Evolutionary conservation across 2,797 vertebrate species (phyloP).

Genomic region (Morelia viridis): DNA sequence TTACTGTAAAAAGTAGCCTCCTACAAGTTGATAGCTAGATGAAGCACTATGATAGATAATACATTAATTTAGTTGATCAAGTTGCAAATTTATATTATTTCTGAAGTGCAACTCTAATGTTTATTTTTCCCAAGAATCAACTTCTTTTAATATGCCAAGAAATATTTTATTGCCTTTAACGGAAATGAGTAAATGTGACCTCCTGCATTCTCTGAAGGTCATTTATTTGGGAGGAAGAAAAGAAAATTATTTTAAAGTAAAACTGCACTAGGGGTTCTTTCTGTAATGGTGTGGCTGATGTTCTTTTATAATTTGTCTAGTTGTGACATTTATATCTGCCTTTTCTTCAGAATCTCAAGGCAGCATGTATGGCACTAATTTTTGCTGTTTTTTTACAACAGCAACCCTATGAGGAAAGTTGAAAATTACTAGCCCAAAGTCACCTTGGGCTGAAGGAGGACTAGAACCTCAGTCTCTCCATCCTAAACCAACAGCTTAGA

Average conservation of each 20-base stretch:
- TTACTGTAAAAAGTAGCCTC: not conserved
- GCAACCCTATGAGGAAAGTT: not conserved
- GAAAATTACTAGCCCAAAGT: not conserved
- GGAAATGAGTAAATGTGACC: slow-evolving; percentile 42
- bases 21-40: not conserved
- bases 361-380: not conserved
- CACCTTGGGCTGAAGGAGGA: not conserved
- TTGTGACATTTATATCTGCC: not conserved
- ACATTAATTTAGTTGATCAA: not conserved
- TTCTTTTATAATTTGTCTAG: not conserved
- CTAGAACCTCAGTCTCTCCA: not conserved
- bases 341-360: not conserved
- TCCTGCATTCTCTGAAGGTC: slow-evolving; percentile 1
- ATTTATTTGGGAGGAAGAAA: not conserved
- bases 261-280: not conserved
- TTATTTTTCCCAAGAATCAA: not conserved
- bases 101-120: not conserved
- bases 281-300: not conserved
- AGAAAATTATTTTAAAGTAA: slow-evolving; percentile 14
- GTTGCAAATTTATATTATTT: not conserved
- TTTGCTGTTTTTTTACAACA: not conserved
- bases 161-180: not conserved
- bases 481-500: too few species aligned
- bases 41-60: not conserved
- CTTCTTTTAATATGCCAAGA: not conserved